Evolutionary conservation across 2,113 vertebrate species (phyloP).

Genomic region (Tonatia bakeri): DNA sequence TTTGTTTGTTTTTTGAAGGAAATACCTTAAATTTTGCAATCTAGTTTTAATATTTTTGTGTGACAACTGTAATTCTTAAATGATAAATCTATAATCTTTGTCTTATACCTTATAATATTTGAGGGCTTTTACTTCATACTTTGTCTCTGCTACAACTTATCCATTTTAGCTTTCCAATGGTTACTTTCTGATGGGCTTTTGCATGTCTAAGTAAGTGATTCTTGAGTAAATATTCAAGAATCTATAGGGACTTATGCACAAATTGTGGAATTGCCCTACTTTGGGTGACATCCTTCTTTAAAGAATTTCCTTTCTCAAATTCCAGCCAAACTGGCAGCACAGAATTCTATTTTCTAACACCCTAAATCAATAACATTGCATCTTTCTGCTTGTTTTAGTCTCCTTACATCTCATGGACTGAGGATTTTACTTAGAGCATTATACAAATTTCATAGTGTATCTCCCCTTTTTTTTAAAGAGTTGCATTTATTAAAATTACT

Average conservation of each 20-base stretch:
- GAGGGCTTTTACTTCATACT: neutral
- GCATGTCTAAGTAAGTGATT: neutral
- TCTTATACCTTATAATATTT: neutral
- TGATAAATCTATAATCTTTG: neutral
- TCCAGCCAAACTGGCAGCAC: neutral
- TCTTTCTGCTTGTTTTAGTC: conserved; percentile 15
- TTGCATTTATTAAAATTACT: neutral
- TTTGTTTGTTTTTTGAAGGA: neutral
- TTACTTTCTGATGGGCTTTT: neutral
- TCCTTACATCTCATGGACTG: neutral
- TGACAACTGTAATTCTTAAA: neutral
- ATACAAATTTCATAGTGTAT: neutral
- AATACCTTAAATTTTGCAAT: neutral
- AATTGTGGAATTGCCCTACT: neutral
- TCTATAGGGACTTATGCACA: neutral
- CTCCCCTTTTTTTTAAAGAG: neutral
- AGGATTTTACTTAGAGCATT: conserved; percentile 3
- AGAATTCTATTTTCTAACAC: neutral
- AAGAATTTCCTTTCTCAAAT: neutral
- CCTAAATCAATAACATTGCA: neutral
- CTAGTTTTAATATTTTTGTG: neutral
- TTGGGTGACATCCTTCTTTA: neutral
- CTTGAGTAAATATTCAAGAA: neutral
- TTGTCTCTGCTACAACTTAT: neutral
- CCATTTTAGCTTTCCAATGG: neutral